phyloP scores from a whole-genome alignment of 2,113 vertebrate genomes.

The Numenius arquata region DNA sequence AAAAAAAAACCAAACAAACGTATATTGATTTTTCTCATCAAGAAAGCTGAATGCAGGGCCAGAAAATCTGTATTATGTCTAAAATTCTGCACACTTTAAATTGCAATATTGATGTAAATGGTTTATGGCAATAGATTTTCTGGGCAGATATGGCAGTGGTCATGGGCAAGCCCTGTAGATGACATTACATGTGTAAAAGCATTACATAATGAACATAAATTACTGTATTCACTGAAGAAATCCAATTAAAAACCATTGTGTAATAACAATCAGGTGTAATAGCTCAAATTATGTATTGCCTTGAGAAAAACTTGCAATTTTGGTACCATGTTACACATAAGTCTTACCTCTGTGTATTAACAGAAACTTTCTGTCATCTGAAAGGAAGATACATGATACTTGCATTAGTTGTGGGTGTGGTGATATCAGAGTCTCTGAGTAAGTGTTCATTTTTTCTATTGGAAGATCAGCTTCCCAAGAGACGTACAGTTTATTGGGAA shows the following conservation, averaged over 20 bases:
- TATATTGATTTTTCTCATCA: neutral
- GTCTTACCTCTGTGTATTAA: neutral
- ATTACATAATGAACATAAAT: neutral
- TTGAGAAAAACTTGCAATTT: neutral
- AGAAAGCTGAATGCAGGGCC: neutral
- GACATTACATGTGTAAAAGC: neutral
- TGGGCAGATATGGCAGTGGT: neutral
- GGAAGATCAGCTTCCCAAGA: neutral
- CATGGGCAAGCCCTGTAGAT: neutral
- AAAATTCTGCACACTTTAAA: neutral
- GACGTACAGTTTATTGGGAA: neutral
- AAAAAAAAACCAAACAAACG: neutral
- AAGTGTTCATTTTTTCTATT: neutral
- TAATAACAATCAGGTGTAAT: neutral
- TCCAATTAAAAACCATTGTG: neutral
- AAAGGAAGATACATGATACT: neutral
- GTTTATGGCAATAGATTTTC: neutral
- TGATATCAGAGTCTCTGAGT: neutral
- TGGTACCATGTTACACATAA: neutral
- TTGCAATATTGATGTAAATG: neutral
- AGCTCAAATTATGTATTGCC: neutral
- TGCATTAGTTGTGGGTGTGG: neutral
- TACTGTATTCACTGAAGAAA: neutral
- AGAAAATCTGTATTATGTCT: neutral
- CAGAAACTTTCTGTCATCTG: neutral